Evolutionary conservation across 2,113 vertebrate species (phyloP).

Genomic region (Centropus unirufus): DNA sequence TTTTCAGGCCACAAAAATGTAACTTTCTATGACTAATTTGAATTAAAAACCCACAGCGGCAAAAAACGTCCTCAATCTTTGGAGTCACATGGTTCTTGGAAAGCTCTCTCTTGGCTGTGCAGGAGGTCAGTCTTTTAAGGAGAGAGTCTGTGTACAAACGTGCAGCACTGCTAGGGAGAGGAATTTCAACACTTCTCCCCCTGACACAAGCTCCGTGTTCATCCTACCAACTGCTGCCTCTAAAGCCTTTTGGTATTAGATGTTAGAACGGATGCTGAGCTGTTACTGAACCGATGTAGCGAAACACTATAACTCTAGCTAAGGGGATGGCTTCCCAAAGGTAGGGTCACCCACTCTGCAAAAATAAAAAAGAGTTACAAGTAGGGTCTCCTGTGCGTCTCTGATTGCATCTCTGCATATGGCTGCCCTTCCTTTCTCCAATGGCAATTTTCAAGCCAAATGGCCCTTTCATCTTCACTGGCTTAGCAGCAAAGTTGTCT

Average conservation of each 20-base stretch:
- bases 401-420: not conserved
- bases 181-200: conserved; percentile 27
- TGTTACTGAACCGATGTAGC: not conserved
- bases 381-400: not conserved
- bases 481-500: conserved; percentile 23
- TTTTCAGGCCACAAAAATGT: conserved; percentile 64
- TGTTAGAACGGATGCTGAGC: not conserved
- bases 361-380: not conserved
- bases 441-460: not conserved
- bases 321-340: not conserved
- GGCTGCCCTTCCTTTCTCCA: conserved; percentile 11
- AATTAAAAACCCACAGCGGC: conserved; percentile 5
- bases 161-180: not conserved
- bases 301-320: not conserved
- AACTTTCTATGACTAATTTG: conserved; percentile 49
- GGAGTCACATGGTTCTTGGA: conserved; percentile 52
- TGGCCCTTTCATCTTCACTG: not conserved
- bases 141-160: not conserved
- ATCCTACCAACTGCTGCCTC: not conserved
- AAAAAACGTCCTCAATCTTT: conserved; percentile 12
- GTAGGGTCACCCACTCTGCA: not conserved
- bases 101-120: conserved; percentile 18
- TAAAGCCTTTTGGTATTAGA: not conserved
- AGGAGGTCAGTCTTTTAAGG: conserved; percentile 24
- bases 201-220: not conserved